Conservation (phyloP, 2,888 invertebrate genomes). For the Nomada fucata region DNA sequence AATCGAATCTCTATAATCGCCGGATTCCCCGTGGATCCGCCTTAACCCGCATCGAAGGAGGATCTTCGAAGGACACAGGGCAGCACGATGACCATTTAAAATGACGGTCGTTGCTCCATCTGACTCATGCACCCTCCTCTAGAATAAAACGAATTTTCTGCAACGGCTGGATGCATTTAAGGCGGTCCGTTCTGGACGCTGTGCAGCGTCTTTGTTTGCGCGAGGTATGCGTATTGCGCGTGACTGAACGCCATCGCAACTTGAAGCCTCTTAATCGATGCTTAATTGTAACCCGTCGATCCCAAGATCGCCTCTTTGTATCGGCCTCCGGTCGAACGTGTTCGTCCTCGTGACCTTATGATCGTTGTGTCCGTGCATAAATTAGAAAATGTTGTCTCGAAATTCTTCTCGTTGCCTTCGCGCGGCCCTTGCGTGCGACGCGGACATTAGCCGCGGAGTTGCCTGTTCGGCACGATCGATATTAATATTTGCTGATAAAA, state of each 20-base stretch:
- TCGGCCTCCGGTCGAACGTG: background rate
- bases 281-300: conserved; percentile 34
- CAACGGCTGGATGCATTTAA: conserved; percentile 19
- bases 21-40: conserved; percentile 47
- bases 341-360: background rate
- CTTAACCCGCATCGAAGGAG: conserved; percentile 33
- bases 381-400: conserved; percentile 23
- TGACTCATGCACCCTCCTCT: conserved; percentile 25
- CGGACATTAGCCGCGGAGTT: background rate
- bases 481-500: conserved; percentile 32
- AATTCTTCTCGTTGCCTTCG: background rate
- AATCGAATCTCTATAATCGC: background rate
- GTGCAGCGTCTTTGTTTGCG: conserved; percentile 28
- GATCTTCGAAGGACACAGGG: conserved; percentile 65
- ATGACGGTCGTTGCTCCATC: conserved; percentile 61
- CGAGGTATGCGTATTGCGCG: background rate
- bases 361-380: conserved; percentile 12
- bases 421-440: background rate
- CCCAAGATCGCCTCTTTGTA: conserved; percentile 2
- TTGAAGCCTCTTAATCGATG: conserved; percentile 40
- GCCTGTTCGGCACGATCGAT: background rate
- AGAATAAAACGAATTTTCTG: conserved; percentile 43
- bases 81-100: conserved; percentile 49
- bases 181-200: conserved; percentile 10
- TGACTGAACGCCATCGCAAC: conserved; percentile 30